Base-by-base conservation (phyloP, 2,797 vertebrate species). In the Triplophysa yarkandensis region DNA sequence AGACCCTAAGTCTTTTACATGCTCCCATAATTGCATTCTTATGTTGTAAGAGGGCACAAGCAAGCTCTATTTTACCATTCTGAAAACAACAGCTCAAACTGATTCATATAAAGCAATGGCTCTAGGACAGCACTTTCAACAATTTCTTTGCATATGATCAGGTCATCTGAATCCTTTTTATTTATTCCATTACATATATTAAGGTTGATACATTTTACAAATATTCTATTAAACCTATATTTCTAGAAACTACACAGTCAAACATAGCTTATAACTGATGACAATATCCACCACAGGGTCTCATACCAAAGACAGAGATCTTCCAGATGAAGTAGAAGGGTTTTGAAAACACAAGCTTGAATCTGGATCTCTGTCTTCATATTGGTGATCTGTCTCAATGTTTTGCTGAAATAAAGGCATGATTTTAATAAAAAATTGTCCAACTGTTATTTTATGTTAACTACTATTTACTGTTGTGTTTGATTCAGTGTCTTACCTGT, bases 271-370 rank as follows among this genome's bases (percentile, higher is more conserved):
- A 46, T 1, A 17, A 21, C 41, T 34, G 28, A 41, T 6, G 5
- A 23, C 16, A 6, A 19, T 23, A 23, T 55, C 25, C 2, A 13
- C 13, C 25, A 14, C 25, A 23, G 11, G 27, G 46, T 13, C 3
- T 77, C 43, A 72, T 3, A 68, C 69, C 25, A 16, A 9, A 41
- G 32, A 36, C 23, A 52, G 7, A n/a, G 1, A 0, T 0, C 16
- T 4, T 32, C 13, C n/a, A n/a, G n/a, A n/a, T 4, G 25, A 3
- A 30, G 19, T 14, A 52, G 30, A 6, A 25, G 50, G 19, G 43
- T 74, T 77, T 21, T 69, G 11, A 43, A 77, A 27, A 16, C 13
- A 69, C 27, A 58, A 32, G 19, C 0, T 7, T 58, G 16, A 7
- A 9, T 76, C 55, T 25, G 25, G 6, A 6, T 30, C 65, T 27